These are phyloP conservation scores for Merluccius polli DNA, from an alignment of 2,797 vertebrate genomes.

Conservation along the genomic window DNA sequence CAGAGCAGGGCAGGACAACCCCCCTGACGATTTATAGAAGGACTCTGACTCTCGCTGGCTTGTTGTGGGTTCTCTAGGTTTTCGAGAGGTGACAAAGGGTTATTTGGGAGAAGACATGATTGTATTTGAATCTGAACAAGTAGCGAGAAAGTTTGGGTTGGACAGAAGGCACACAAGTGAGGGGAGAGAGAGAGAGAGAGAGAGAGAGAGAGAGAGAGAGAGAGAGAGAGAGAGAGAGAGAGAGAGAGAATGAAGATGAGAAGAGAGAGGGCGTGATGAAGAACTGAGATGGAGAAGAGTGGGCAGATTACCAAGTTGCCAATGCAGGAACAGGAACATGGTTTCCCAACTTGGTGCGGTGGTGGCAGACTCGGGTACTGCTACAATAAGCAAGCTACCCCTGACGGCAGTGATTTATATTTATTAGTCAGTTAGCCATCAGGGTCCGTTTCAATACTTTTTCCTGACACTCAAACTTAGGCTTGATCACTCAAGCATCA, in stretches of 20 bases:
- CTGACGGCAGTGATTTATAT: not conserved
- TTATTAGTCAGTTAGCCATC: not conserved
- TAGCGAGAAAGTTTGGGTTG: not conserved
- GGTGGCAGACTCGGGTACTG: conserved; percentile 11
- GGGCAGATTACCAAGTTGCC: conserved; percentile 6
- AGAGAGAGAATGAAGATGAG: no score
- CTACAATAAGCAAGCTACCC: not conserved
- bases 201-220: conserved; percentile 14
- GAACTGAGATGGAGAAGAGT: conserved; percentile 29
- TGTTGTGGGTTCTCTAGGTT: not conserved
- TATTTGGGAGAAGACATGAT: not conserved
- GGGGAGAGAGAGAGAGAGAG: not conserved
- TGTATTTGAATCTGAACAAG: not conserved
- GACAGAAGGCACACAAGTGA: not conserved
- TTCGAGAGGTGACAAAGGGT: not conserved
- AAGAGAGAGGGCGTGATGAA: not conserved
- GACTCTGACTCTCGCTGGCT: not conserved
- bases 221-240: conserved; percentile 9
- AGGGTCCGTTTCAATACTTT: not conserved
- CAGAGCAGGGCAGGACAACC: not conserved
- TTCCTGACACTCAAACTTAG: not conserved
- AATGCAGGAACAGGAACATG: not conserved
- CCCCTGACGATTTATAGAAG: not conserved
- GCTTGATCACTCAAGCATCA: not conserved
- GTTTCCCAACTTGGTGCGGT: not conserved